Evolutionary conservation across 2,888 invertebrate genomes (phyloP).

Genomic region (Apomyelois bistriatella): DNA sequence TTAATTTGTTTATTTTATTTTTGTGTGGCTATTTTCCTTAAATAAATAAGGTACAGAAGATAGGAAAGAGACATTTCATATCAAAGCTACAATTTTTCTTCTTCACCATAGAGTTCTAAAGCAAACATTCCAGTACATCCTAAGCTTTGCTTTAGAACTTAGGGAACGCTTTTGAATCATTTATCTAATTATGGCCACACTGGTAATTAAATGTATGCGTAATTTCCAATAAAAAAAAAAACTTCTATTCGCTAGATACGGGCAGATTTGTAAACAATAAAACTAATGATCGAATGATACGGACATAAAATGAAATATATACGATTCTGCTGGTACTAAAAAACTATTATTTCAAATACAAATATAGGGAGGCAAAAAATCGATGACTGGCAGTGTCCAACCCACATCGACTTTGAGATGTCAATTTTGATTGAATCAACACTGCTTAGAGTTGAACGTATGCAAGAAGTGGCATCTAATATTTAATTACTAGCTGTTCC

Average conservation of each 20-base stretch:
- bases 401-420: conserved; percentile 76
- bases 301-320: not conserved
- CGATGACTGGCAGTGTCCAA: conserved; percentile 68
- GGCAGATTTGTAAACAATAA: not conserved
- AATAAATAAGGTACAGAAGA: too few relatives aligned
- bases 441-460: conserved; percentile 34
- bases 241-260: not conserved
- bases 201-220: too few relatives aligned
- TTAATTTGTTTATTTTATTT: too few relatives aligned
- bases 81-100: too few relatives aligned
- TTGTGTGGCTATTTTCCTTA: too few relatives aligned
- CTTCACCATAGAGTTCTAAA: too few relatives aligned
- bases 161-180: too few relatives aligned
- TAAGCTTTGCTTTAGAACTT: too few relatives aligned
- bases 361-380: conserved; percentile 52
- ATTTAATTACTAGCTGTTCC: conserved; percentile 1
- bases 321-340: conserved; percentile 17
- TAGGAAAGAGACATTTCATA: too few relatives aligned
- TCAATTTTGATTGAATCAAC: conserved; percentile 77
- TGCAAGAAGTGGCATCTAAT: conserved; percentile 33
- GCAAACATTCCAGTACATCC: too few relatives aligned
- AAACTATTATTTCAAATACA: conserved; percentile 14
- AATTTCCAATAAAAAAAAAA: too few relatives aligned
- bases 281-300: not conserved
- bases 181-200: too few relatives aligned